Evolutionary conservation across 2,888 invertebrate genomes (phyloP).

Genomic region (Eupithecia abbreviata): DNA sequence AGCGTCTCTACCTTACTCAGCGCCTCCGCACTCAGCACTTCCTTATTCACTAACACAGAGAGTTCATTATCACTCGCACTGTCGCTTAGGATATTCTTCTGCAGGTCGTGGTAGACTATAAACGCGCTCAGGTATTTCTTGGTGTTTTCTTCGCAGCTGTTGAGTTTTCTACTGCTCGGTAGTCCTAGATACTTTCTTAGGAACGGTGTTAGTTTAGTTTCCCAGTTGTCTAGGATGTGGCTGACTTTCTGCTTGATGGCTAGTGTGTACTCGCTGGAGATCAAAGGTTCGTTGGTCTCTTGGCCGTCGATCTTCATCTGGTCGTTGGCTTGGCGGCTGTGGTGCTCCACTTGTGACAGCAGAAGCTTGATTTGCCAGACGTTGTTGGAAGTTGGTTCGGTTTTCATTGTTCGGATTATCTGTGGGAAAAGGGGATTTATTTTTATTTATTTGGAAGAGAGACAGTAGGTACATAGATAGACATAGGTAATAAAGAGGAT

Average conservation of each 20-base stretch:
- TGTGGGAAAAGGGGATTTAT: slow-evolving; percentile 53
- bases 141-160: slow-evolving; percentile 59
- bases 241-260: slow-evolving; percentile 85
- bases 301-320: slow-evolving; percentile 69
- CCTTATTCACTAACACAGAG: slow-evolving; percentile 54
- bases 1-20: slow-evolving; percentile 54
- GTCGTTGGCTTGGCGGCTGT: slow-evolving; percentile 54
- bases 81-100: slow-evolving; percentile 65
- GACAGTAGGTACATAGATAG: slow-evolving; percentile 27
- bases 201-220: slow-evolving; percentile 70
- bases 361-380: slow-evolving; percentile 91
- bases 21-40: slow-evolving; percentile 55
- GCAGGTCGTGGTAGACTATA: slow-evolving; percentile 84
- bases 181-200: slow-evolving; percentile 81
- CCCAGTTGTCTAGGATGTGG: slow-evolving; percentile 83
- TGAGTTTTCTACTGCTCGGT: slow-evolving; percentile 62
- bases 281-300: slow-evolving; percentile 72
- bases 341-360: slow-evolving; percentile 81
- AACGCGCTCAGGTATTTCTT: slow-evolving; percentile 80
- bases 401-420: slow-evolving; percentile 82
- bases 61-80: slow-evolving; percentile 58
- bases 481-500: too few relatives aligned
- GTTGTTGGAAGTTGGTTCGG: slow-evolving; percentile 82
- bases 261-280: slow-evolving; percentile 85
- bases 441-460: background rate